A percentile compares a stretch with the other conserved stretches of the same genome.
phyloP scores from a whole-genome alignment of 2,888 invertebrate species.

The Cephus pygmeus region DNA sequence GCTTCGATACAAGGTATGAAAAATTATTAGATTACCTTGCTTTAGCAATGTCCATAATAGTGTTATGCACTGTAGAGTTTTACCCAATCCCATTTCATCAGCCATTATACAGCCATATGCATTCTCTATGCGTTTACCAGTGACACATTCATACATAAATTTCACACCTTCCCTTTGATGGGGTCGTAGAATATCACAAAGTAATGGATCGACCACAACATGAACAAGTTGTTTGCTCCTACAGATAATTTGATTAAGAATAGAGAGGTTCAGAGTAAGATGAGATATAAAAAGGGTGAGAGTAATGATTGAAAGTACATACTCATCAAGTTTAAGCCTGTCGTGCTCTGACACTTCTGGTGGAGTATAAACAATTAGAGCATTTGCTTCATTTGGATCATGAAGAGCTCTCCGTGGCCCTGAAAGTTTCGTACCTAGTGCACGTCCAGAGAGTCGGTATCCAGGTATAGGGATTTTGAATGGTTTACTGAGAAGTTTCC shows the following conservation, averaged over 20 bases:
- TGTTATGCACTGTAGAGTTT: slow-evolving; percentile 97
- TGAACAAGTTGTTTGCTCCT: slow-evolving; percentile 81
- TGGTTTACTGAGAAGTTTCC: slow-evolving; percentile 83
- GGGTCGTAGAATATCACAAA: slow-evolving; percentile 91
- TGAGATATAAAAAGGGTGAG: not conserved
- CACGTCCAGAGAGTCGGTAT: slow-evolving; percentile 80
- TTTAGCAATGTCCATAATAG: slow-evolving; percentile 93
- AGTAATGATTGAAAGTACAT: slow-evolving; percentile 45
- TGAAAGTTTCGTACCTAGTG: slow-evolving; percentile 80
- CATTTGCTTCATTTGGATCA: slow-evolving; percentile 93
- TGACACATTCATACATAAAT: slow-evolving; percentile 99
- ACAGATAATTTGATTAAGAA: slow-evolving; percentile 33
- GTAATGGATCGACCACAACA: slow-evolving; percentile 95
- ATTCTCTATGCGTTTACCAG: slow-evolving; percentile 86
- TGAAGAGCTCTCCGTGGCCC: slow-evolving; percentile 79
- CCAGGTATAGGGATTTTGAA: slow-evolving; percentile 95
- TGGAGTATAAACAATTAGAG: slow-evolving; percentile 88
- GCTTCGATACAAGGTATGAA: not conserved
- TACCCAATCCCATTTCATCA: slow-evolving; percentile 99
- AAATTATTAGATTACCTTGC: slow-evolving; percentile 68
- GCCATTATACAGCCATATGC: slow-evolving; percentile 99
- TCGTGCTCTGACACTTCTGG: slow-evolving; percentile 88
- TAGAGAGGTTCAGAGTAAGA: not conserved
- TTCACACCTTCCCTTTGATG: slow-evolving; percentile 99
- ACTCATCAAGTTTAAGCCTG: slow-evolving; percentile 81